Base-by-base conservation (phyloP, 2,888 invertebrate genomes). In the Tupiocoris notatus region DNA sequence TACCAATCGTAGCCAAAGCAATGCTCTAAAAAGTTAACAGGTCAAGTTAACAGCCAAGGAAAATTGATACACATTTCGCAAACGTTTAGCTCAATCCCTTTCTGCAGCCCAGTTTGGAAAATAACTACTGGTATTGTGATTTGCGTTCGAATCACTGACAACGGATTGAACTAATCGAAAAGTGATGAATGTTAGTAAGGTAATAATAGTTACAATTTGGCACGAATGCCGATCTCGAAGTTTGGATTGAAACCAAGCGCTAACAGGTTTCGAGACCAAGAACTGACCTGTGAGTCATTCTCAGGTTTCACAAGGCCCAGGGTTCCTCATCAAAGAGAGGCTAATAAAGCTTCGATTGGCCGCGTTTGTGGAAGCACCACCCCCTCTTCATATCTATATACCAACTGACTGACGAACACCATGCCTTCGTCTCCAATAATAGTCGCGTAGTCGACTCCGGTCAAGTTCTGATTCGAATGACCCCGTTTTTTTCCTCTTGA, bases 381-480 rank as follows among this genome's bases (percentile, higher is more conserved):
- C 9, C n/a, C 17, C 65, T 25, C 65, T 25, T 65, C 24, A 3
- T 1, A 6, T 25, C 20, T 21, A 39, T 39, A 3, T 7, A 39
- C 39, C 63, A n/a, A 20, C 21, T 63, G n/a, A n/a, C n/a, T n/a
- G 65, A 65, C 65, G 64, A 64, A 64, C 64, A n/a, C 64, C 64
- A 64, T 18, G 39, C 65, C n/a, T n/a, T 39, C 18, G 2, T 39
- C 3, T 65, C 65, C 18, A 65, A 65, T n/a, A 24, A 65, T 65
- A 65, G 25, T 1, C 12, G 6, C 9, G 65, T 64, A 65, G 25
- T 1, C 12, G 6, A 6, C 25, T 64, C n/a, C 63, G 16, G 1
- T 39, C 20, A 39, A 39, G 65, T 16, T 21, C 22, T 1, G 63
- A 63, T 63, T n/a, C 63, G 63, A 39, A 24, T 65, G 65, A 65